Evolutionary conservation across 2,888 invertebrate genomes (phyloP), one percentile per base, ranked within the genome.

Genomic region (Melanchra persicariae): DNA sequence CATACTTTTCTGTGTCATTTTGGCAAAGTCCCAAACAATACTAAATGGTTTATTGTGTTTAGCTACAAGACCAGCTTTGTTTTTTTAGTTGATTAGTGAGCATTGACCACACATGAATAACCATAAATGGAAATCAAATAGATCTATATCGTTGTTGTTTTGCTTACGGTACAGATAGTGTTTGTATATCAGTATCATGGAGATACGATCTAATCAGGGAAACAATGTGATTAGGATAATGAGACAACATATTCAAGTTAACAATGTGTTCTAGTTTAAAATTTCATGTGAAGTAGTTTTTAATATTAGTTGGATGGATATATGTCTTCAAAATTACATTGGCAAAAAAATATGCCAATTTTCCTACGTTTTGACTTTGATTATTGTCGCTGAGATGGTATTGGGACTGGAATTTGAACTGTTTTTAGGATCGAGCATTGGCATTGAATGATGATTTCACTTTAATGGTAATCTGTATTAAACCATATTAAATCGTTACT

Each of bases 11-110:
- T 54, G 69, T 64, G 68, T 64, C 30, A 49, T 45, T 67, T 70
- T 77, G 71, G 57, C 81, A 59, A 64, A 70, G 8, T 30, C 10
- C 61, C 61, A 77, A 77, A 78, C 40, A 59, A 78, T 55, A 64
- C 55, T 10, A 49, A 73, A 62, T 54, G 12, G 61, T 59, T 49
- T 60, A 52, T 54, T 55, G 49, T 78, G 12, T 45, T 57, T 51
- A 51, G 61, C 12, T 43, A 26, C 47, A 74, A 79, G 12, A 54
- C 17, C n/a, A 19, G 8, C 19, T 78, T 51, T 61, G 17, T 72
- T 74, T 49, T 51, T 63, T 52, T 22, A 26, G 57, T 63, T 75
- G 52, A 57, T 74, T 54, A 55, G 40, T 34, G 47, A 30, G 45
- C 26, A 26, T 1, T 24, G 52, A 12, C 8, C 15, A n/a, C 15